Base-by-base conservation (phyloP, 1,140 invertebrate species). In the Eubasilissa regina region DNA sequence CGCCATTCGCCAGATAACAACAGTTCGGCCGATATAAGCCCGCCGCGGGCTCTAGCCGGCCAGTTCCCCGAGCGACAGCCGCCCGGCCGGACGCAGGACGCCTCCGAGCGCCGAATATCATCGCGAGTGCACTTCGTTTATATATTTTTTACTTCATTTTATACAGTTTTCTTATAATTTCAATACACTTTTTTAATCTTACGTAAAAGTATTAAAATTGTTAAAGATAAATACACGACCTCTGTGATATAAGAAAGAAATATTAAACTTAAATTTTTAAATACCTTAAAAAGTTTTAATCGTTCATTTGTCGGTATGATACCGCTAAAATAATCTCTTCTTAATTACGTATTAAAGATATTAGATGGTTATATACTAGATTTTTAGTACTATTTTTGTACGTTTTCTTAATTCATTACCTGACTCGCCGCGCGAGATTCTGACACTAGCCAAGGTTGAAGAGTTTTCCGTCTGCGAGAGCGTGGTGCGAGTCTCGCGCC, bases 191-290 rank as follows among this genome's bases (percentile, higher is more conserved):
- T 73, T 35, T 73, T 73, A 73, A 25, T 73, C 47, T 73, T 53
- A 48, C 66, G 17, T 73, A 73, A 51, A 73, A 73, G 47, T 53
- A 51, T 53, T 53, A 73, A 73, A 73, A 51, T 53, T 70, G 47
- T 48, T 53, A 73, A 53, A 73, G 43, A 73, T 53, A 73, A 73
- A 73, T 53, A 73, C 51, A 73, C 73, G 55, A 60, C 55, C 55
- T 75, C 73, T 75, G 73, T 75, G 73, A 75, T 75, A 75, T 58
- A 75, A 60, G 53, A 75, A 60, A 74, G 70, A 75, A 75, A 75
- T 75, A 75, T 75, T 75, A 60, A 75, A 75, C 25, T 56, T 75
- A 75, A 73, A 75, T 53, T 73, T 73, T 51, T 43, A 51, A 73
- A 73, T 53, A 53, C 45, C 70, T 53, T 73, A 53, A 73, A 73